Evolutionary conservation across 2,888 invertebrate genomes (phyloP).

Genomic region (Apocheima hispidaria): DNA sequence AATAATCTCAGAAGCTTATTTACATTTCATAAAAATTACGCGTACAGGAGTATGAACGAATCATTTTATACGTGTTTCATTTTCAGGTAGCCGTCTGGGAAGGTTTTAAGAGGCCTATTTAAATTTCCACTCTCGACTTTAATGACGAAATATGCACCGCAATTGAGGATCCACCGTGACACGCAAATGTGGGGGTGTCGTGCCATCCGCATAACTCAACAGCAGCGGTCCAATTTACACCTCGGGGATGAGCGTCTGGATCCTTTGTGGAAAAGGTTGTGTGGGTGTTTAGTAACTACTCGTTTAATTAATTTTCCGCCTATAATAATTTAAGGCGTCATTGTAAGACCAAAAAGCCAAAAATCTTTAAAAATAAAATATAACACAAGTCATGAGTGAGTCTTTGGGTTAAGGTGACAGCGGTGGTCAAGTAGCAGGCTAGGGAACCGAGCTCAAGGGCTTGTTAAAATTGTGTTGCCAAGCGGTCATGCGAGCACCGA

Average conservation of each 20-base stretch:
- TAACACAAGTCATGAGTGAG: too few relatives aligned
- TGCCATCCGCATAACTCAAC: slow-evolving; percentile 48
- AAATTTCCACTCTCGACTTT: slow-evolving; percentile 43
- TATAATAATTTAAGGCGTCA: too few relatives aligned
- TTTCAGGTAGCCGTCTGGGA: slow-evolving; percentile 27
- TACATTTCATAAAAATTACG: slow-evolving; percentile 23
- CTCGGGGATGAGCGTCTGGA: not conserved
- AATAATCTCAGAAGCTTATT: slow-evolving; percentile 18
- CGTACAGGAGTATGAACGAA: slow-evolving; percentile 12
- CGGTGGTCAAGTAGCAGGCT: slow-evolving; percentile 11
- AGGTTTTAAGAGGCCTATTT: slow-evolving; percentile 33
- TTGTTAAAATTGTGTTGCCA: slow-evolving; percentile 13
- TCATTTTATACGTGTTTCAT: slow-evolving; percentile 32
- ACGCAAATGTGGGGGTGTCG: slow-evolving; percentile 54
- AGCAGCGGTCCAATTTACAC: slow-evolving; percentile 29
- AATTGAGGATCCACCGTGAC: slow-evolving; percentile 52
- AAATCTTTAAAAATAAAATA: too few relatives aligned
- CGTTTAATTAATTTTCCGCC: too few relatives aligned
- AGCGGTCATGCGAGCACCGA: slow-evolving; percentile 1
- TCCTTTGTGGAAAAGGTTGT: not conserved
- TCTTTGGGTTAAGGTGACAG: too few relatives aligned
- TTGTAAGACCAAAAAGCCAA: too few relatives aligned
- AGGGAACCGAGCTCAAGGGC: not conserved
- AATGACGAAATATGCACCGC: slow-evolving; percentile 43
- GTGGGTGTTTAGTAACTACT: too few relatives aligned